Evolutionary conservation across 2,888 invertebrate species (phyloP), one percentile per base, ranked within the genome.

Genomic region (Ennomos erosarius): DNA sequence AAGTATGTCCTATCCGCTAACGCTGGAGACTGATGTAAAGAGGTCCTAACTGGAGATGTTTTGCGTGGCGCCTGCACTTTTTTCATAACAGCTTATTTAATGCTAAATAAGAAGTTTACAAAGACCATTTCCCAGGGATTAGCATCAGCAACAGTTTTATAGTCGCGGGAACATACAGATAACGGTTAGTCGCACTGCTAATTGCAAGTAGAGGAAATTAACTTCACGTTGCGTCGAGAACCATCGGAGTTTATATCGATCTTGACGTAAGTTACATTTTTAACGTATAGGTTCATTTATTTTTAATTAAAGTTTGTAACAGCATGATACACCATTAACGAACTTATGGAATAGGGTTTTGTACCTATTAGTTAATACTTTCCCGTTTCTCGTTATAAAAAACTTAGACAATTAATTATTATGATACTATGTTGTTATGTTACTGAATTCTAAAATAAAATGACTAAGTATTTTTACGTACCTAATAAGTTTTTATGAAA

Each of bases 91-190:
- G 67, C 55, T 65, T 70, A 69, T 69, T 64, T 68, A 69, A 67
- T 67, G 62, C 62, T 73, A 69, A 70, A 65, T 69, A 72, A 69
- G 65, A 65, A 59, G 59, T 68, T 70, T 69, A 75, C 70, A 77
- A 75, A 74, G 68, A 69, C 57, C 42, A 64, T 66, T 86, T 86
- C 83, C 75, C 84, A 87, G 80, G 75, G 74, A 74, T 76, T 75
- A 76, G 63, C 75, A 73, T 75, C 57, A 44, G 56, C 26, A 71
- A 78, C 60, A 75, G 68, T 74, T 74, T 78, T 73, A 72, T 72
- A 73, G 75, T 68, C 74, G 76, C 79, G 82, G 76, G 81, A 87
- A 84, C 70, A 65, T 75, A 76, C 73, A 75, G 71, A 64, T 85
- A 83, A 74, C 72, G 72, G 78, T 75, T 50, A 43, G 53, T 49